These are phyloP conservation scores for zebrafish (Danio rerio) DNA, from an alignment of 2,113 vertebrate genomes.

Conservation along the genomic window GRCz12tu NC_133182.1:68488001-68488500, in stretches of 20 bases:
- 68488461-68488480: constrained; percentile 61
- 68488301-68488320: not conserved
- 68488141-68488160: not conserved
- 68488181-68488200: constrained; percentile 7
- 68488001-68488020: not conserved
- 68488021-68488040: not conserved
- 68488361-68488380: constrained; percentile 1
- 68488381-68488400: constrained; percentile 56
- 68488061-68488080: not conserved
- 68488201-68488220: constrained; percentile 3
- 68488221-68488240: constrained; percentile 17
- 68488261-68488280: not conserved
- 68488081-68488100: not conserved
- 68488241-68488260: constrained; percentile 6
- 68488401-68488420: constrained; percentile 43
- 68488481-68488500: constrained; percentile 65
- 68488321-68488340: not conserved
- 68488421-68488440: constrained; percentile 43
- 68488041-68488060: not conserved
- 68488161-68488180: not conserved
- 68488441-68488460: constrained; percentile 54
- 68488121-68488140: not conserved
- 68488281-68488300: no score
- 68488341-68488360: not conserved
- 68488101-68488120: not conserved